Percentiles rank a stretch among this genome's conserved stretches.
phyloP scores from a whole-genome alignment of 2,888 invertebrate species.

The Parnassius glacialis region DNA sequence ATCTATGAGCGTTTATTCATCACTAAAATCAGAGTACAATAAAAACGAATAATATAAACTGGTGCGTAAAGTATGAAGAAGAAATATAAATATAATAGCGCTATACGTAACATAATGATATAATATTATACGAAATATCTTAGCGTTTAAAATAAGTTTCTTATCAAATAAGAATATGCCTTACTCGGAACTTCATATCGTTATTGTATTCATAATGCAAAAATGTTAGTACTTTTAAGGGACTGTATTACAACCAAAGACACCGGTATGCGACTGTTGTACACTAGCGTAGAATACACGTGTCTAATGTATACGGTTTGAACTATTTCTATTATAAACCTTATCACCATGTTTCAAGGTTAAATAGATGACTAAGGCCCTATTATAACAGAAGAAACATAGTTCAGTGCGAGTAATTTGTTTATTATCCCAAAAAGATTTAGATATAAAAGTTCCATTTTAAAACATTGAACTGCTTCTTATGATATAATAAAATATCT shows the following conservation, averaged over 20 bases:
- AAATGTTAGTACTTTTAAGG: constrained; percentile 27
- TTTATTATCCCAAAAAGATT: too few relatives aligned
- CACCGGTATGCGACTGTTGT: neutral
- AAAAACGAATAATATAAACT: constrained; percentile 32
- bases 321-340: too few relatives aligned
- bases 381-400: too few relatives aligned
- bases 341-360: too few relatives aligned
- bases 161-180: constrained; percentile 80
- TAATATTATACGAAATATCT: constrained; percentile 23
- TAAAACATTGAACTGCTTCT: too few relatives aligned
- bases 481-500: too few relatives aligned
- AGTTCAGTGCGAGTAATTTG: too few relatives aligned
- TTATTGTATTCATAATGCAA: constrained; percentile 76
- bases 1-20: constrained; percentile 10
- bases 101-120: constrained; percentile 25
- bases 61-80: constrained; percentile 36
- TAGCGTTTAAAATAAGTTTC: constrained; percentile 49
- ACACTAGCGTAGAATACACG: neutral
- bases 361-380: too few relatives aligned
- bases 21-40: constrained; percentile 34
- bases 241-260: constrained; percentile 16
- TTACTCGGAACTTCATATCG: constrained; percentile 76
- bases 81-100: constrained; percentile 28
- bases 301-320: neutral
- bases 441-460: too few relatives aligned